Conservation (phyloP, 2,888 invertebrate species). For the Argyra leucocephala region DNA sequence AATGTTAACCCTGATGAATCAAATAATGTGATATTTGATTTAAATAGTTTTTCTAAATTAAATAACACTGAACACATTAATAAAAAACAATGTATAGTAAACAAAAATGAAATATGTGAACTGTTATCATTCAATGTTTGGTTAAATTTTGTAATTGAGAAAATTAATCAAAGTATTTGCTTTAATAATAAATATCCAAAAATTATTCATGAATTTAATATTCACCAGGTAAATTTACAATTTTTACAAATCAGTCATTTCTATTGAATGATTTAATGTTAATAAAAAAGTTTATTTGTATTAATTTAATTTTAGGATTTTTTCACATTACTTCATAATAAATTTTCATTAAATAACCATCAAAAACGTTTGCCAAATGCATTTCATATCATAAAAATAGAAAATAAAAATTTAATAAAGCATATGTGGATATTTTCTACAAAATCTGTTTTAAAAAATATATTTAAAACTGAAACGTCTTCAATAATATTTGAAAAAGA, state of each 20-base stretch:
- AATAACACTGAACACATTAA: neutral
- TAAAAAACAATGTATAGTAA: slow-evolving; percentile 30
- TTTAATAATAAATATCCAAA: slow-evolving; percentile 58
- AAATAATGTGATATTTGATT: too few species aligned
- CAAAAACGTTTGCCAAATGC: slow-evolving; percentile 57
- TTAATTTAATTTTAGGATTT: slow-evolving; percentile 45
- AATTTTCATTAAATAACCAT: slow-evolving; percentile 56
- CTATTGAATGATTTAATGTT: neutral
- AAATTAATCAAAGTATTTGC: slow-evolving; percentile 65
- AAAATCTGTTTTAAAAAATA: slow-evolving; percentile 60
- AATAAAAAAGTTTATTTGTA: neutral
- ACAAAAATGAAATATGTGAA: too few species aligned
- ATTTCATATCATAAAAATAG: slow-evolving; percentile 52
- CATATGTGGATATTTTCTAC: slow-evolving; percentile 65
- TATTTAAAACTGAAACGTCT: slow-evolving; percentile 50
- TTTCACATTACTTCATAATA: slow-evolving; percentile 61
- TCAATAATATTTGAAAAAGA: slow-evolving; percentile 45
- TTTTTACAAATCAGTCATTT: too few species aligned
- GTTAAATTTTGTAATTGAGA: slow-evolving; percentile 66
- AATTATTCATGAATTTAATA: slow-evolving; percentile 58
- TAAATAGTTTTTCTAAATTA: too few species aligned
- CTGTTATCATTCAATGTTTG: slow-evolving; percentile 51
- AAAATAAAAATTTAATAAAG: slow-evolving; percentile 57
- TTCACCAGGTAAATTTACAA: slow-evolving; percentile 49
- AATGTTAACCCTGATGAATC: too few species aligned